These are phyloP conservation scores for Odontamblyopus lacepedii DNA, from an alignment of 2,797 vertebrate genomes.

Conservation along the genomic window DNA sequence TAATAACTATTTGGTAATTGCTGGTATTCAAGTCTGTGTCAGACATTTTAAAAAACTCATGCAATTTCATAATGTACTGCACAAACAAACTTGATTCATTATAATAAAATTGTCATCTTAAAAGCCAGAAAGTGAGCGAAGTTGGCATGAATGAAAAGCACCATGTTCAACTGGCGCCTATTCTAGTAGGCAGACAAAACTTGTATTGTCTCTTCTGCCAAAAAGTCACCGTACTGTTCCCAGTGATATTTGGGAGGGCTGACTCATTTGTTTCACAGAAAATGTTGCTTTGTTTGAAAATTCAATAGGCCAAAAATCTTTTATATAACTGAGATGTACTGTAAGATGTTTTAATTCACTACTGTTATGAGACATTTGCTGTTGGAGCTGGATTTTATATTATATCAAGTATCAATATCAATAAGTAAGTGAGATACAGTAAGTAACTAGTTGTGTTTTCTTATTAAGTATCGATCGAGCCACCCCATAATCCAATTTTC, in stretches of 20 bases:
- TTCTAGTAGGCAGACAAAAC: conserved; percentile 5
- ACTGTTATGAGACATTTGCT: no score
- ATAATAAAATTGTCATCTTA: neutral
- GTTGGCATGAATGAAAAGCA: neutral
- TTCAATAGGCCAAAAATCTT: neutral
- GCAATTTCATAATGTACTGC: neutral
- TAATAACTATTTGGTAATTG: no score
- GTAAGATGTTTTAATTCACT: no score
- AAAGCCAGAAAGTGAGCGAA: neutral
- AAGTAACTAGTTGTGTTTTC: no score
- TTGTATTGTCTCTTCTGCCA: neutral
- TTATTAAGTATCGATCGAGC: no score
- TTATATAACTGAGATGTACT: no score
- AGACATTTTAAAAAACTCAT: neutral
- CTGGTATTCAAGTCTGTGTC: neutral
- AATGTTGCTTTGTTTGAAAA: neutral
- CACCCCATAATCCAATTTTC: no score
- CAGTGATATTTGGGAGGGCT: neutral
- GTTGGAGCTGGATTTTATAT: no score
- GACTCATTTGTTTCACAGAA: neutral
- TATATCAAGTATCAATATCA: no score
- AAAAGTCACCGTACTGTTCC: neutral
- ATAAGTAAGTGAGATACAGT: no score
- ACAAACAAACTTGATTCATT: neutral
- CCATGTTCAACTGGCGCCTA: neutral